Conservation (phyloP, 2,113 vertebrate genomes). For the Planiliza haematocheilus region DNA sequence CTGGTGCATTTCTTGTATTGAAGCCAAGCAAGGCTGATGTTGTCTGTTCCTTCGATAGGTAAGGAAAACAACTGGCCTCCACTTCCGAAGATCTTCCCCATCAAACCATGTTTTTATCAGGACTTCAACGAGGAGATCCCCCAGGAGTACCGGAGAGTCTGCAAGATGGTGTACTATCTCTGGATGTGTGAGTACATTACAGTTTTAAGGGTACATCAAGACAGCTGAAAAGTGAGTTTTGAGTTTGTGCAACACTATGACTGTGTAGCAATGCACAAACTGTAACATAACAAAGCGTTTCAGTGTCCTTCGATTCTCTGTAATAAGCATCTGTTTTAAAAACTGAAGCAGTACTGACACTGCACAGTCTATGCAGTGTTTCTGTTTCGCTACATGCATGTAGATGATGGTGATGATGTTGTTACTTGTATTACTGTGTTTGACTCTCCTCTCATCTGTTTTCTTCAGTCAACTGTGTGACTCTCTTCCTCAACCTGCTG, state of each 20-base stretch:
- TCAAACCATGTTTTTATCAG: constrained; percentile 98
- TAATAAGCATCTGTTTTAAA: no score
- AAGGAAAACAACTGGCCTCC: constrained; percentile 97
- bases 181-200: constrained; percentile 93
- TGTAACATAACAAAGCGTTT: no score
- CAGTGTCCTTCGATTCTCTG: no score
- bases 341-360: no score
- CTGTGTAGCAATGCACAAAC: no score
- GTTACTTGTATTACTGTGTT: not conserved
- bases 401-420: not conserved
- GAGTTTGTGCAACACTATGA: not conserved
- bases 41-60: constrained; percentile 74
- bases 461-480: constrained; percentile 87
- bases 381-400: not conserved
- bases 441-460: not conserved
- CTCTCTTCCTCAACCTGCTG: constrained; percentile 94
- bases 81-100: constrained; percentile 88
- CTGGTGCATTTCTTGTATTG: not conserved
- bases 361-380: not conserved
- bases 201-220: not conserved
- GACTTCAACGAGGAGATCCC: constrained; percentile 96
- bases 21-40: not conserved
- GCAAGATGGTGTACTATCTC: constrained; percentile 97
- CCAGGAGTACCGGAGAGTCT: constrained; percentile 88
- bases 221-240: not conserved